Base-by-base conservation (phyloP, 35 echinoderm and acorn worm genomes). In the Nesometra sesokonis region DNA sequence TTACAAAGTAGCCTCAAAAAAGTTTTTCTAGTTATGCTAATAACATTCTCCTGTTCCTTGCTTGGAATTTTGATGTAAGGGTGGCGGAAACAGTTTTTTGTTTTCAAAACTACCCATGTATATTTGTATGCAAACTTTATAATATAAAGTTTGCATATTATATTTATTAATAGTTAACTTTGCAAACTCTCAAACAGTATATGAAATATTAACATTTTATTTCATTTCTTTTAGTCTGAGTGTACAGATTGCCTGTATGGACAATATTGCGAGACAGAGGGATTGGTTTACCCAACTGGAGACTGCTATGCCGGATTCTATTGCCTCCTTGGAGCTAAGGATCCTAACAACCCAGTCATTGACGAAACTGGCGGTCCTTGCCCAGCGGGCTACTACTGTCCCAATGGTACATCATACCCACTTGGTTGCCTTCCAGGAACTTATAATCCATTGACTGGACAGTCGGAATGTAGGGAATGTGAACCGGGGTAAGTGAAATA, bases 241-340 rank as follows among this genome's bases (percentile, higher is more conserved):
- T 97, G 95, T 47, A 97, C 95, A 34, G 43, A 17, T 3, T 97
- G 95, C 36, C 89, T 97, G 13, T 93, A 93, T 43, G 92, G 95
- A 38, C 86, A 93, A 84, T 93, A 91, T 77, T 97, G 95, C 83
- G 92, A 88, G 30, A 84, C 40, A 0, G 84, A 86, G 30, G 92
- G 91, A 3, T 80, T 97, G 78, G 93, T 89, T 2, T 77, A 67
- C 31, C 95, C 95, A 76, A 83, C 91, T 7, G 94, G 91, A 0
- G 84, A 86, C 30, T 97, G 94, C 82, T 90, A 93, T 77, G 91
- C 88, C n/a, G 94, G 94, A 0, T 97, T 97, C 89, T 97, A 91
- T 83, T 97, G 94, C 80, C 86, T 97, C 0, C 47, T 91, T 11
- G 94, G 94, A 27, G 91, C 94, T 32, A 88, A 86, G 57, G 94